These are phyloP conservation scores for Xanthorhoe designata DNA, from an alignment of 2,888 invertebrate species.

Conservation along the genomic window DNA sequence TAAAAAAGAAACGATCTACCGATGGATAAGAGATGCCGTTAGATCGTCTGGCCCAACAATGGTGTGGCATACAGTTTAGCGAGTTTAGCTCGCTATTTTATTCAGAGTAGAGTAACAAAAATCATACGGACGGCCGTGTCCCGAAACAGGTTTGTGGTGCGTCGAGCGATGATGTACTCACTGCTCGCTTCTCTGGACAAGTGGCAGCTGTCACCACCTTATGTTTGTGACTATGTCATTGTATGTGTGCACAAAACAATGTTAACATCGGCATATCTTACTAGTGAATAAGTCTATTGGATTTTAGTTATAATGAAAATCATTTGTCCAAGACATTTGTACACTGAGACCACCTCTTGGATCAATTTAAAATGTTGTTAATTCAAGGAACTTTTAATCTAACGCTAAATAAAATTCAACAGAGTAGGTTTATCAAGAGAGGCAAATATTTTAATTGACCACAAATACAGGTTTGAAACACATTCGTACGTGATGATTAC, in stretches of 20 bases:
- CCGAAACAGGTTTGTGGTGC: constrained; percentile 75
- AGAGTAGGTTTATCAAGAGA: constrained; percentile 28
- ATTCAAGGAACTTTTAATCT: background rate
- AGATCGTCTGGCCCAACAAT: constrained; percentile 77
- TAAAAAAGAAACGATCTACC: constrained; percentile 69
- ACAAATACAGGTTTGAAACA: constrained; percentile 46
- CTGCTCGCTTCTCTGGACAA: constrained; percentile 46
- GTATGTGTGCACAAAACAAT: constrained; percentile 30
- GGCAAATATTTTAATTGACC: constrained; percentile 47
- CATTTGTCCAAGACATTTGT: background rate
- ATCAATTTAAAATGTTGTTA: background rate
- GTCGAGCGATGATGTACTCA: constrained; percentile 56
- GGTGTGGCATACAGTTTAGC: constrained; percentile 65
- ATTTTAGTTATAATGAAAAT: background rate
- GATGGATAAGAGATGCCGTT: constrained; percentile 80
- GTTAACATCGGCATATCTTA: constrained; percentile 7
- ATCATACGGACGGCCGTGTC: constrained; percentile 53
- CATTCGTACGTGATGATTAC: constrained; percentile 39
- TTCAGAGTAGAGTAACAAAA: constrained; percentile 59
- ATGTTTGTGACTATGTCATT: constrained; percentile 38
- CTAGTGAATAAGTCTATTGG: background rate
- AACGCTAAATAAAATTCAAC: constrained; percentile 9
- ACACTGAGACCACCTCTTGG: background rate
- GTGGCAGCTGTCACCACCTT: constrained; percentile 61
- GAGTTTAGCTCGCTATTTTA: constrained; percentile 64